Evolutionary conservation across 2,797 vertebrate species (phyloP).

Genomic region (Kryptopterus vitreolus): DNA sequence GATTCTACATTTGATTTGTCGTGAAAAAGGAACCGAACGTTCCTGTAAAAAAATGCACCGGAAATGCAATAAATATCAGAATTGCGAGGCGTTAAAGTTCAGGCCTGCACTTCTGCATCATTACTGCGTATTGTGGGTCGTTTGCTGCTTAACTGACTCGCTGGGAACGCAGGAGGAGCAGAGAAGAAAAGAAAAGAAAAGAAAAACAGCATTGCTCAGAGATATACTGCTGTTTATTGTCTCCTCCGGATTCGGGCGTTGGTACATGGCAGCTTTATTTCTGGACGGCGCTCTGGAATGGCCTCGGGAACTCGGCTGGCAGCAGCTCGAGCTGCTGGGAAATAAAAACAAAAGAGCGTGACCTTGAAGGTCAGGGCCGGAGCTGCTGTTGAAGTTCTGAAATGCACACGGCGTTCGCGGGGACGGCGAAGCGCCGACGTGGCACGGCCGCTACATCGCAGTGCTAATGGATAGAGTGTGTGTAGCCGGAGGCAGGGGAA

Average conservation of each 20-base stretch:
- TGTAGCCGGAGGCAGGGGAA: constrained; percentile 28
- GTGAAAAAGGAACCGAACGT: neutral
- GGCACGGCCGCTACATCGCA: constrained; percentile 56
- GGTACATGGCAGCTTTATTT: constrained; percentile 65
- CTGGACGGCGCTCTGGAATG: constrained; percentile 61
- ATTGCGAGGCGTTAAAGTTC: constrained; percentile 75
- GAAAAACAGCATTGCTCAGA: constrained; percentile 56
- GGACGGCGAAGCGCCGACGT: constrained; percentile 62
- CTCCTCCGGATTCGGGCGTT: constrained; percentile 56
- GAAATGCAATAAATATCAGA: constrained; percentile 74
- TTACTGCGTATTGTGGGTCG: constrained; percentile 73
- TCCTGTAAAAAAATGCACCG: constrained; percentile 64
- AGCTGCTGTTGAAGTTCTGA: constrained; percentile 40
- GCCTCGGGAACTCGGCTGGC: constrained; percentile 53
- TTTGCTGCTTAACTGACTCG: constrained; percentile 79
- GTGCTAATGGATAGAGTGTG: constrained; percentile 49
- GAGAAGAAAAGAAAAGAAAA: constrained; percentile 58
- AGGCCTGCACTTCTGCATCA: constrained; percentile 65
- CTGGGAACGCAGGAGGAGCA: constrained; percentile 57
- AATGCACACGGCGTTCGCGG: constrained; percentile 18
- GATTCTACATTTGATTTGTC: no score
- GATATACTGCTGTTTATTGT: constrained; percentile 62
- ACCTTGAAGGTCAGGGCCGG: constrained; percentile 12
- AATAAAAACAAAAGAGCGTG: constrained; percentile 41
- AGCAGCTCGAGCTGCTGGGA: constrained; percentile 30